Conservation (phyloP, 2,113 vertebrate species). For the Girardinichthys multiradiatus region DNA sequence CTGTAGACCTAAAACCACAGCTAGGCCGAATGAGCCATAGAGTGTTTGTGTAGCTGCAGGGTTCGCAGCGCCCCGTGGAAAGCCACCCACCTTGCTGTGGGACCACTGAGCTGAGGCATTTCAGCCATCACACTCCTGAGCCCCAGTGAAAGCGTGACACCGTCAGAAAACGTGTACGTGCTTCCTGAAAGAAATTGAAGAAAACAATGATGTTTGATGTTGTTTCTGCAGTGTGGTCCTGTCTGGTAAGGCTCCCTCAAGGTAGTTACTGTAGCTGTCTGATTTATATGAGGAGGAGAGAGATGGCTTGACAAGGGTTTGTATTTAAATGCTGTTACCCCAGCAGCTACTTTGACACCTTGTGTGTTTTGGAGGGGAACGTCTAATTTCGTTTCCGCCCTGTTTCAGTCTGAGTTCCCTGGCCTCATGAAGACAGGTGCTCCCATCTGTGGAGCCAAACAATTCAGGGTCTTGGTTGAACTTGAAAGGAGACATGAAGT, state of each 20-base stretch:
- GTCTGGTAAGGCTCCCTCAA: slow-evolving; percentile 38
- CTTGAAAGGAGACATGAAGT: slow-evolving; percentile 73
- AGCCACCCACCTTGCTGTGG: slow-evolving; percentile 82
- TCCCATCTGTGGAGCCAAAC: slow-evolving; percentile 49
- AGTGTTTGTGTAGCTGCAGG: slow-evolving; percentile 79
- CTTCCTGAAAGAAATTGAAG: slow-evolving; percentile 37
- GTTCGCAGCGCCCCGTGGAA: slow-evolving; percentile 67
- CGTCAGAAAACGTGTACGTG: slow-evolving; percentile 43
- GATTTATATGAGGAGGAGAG: slow-evolving; percentile 34
- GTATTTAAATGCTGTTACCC: neutral
- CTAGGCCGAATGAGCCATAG: slow-evolving; percentile 64
- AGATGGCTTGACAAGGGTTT: slow-evolving; percentile 40
- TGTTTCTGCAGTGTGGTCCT: slow-evolving; percentile 49
- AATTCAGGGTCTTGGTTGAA: slow-evolving; percentile 54
- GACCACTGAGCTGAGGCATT: slow-evolving; percentile 57
- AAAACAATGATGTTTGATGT: slow-evolving; percentile 31
- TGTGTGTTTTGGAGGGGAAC: slow-evolving; percentile 56
- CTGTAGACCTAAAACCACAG: slow-evolving; percentile 59
- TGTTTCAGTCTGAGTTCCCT: slow-evolving; percentile 34
- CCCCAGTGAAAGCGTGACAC: slow-evolving; percentile 22
- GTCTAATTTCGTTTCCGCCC: slow-evolving; percentile 55
- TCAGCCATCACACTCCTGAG: slow-evolving; percentile 48
- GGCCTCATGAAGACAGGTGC: slow-evolving; percentile 50
- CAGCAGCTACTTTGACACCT: slow-evolving; percentile 14
- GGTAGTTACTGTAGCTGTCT: slow-evolving; percentile 16